Conservation (phyloP, 2,888 invertebrate genomes). For the Lysandra coridon region DNA sequence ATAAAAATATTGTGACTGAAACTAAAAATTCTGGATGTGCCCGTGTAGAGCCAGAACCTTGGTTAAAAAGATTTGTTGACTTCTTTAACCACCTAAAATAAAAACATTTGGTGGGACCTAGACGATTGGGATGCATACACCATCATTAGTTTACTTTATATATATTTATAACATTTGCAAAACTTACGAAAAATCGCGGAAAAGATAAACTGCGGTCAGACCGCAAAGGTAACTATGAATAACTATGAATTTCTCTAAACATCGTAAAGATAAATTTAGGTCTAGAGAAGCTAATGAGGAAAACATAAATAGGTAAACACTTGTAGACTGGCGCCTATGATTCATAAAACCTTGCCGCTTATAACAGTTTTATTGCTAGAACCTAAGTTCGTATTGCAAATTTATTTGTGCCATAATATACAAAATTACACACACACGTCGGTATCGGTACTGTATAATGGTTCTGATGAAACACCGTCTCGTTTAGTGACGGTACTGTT, state of each 20-base stretch:
- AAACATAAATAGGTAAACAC: slow-evolving; percentile 18
- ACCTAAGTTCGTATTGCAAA: neutral
- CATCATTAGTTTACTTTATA: neutral
- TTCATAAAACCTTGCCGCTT: slow-evolving; percentile 8
- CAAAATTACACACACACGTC: neutral
- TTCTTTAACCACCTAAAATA: too few relatives aligned
- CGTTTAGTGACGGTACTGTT: too few relatives aligned
- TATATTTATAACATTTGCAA: neutral
- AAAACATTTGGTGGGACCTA: too few relatives aligned
- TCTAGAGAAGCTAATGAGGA: slow-evolving; percentile 15
- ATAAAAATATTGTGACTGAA: too few relatives aligned
- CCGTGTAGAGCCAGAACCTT: too few relatives aligned
- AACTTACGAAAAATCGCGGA: neutral
- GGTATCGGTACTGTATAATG: too few relatives aligned
- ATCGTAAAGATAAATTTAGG: slow-evolving; percentile 1
- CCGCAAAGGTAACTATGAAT: neutral
- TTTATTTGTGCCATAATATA: neutral
- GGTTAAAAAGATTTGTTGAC: too few relatives aligned
- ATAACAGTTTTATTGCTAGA: slow-evolving; percentile 13
- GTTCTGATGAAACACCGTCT: too few relatives aligned
- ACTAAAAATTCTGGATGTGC: too few relatives aligned
- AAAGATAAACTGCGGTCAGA: neutral
- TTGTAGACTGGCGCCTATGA: slow-evolving; percentile 21
- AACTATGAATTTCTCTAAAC: neutral
- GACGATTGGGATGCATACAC: too few relatives aligned